A percentile compares a stretch with the other conserved stretches of the same genome.
Evolutionary conservation across 2,797 vertebrate genomes (phyloP).

Genomic region (Malurus leucopterus): DNA sequence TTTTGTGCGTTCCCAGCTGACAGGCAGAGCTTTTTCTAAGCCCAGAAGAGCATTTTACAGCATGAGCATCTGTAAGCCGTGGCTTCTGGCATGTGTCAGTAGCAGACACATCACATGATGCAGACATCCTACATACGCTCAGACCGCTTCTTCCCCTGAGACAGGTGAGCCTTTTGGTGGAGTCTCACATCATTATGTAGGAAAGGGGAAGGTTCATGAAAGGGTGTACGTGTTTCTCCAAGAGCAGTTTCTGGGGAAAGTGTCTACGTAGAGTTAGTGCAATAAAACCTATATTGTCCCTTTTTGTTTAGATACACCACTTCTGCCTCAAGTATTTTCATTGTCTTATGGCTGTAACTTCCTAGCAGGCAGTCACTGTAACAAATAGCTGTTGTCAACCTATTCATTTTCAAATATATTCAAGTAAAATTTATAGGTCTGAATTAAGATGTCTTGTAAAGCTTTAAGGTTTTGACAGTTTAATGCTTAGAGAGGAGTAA

Average conservation of each 20-base stretch:
- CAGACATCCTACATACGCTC: fast-evolving
- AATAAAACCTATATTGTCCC: not conserved
- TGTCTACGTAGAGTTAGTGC: not conserved
- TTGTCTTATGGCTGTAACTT: not conserved
- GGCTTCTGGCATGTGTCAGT: not conserved
- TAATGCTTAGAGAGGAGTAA: not conserved
- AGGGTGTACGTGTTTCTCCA: fast-evolving
- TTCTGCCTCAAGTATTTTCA: not conserved
- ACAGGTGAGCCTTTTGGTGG: not conserved
- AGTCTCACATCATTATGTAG: fast-evolving
- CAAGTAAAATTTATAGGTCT: not conserved
- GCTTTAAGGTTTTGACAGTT: slow-evolving; percentile 17
- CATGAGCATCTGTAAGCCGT: not conserved
- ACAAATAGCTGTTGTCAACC: not conserved
- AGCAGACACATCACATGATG: not conserved
- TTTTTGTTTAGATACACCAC: not conserved
- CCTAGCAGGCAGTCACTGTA: not conserved
- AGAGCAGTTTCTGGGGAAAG: not conserved
- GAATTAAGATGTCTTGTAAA: slow-evolving; percentile 9
- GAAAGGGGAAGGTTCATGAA: not conserved
- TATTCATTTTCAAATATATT: not conserved
- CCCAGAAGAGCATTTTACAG: not conserved
- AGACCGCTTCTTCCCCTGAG: not conserved
- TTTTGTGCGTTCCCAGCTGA: not conserved
- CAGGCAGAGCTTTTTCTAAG: not conserved